Conservation (phyloP, 2,888 invertebrate genomes). For the Eilema depressum region DNA sequence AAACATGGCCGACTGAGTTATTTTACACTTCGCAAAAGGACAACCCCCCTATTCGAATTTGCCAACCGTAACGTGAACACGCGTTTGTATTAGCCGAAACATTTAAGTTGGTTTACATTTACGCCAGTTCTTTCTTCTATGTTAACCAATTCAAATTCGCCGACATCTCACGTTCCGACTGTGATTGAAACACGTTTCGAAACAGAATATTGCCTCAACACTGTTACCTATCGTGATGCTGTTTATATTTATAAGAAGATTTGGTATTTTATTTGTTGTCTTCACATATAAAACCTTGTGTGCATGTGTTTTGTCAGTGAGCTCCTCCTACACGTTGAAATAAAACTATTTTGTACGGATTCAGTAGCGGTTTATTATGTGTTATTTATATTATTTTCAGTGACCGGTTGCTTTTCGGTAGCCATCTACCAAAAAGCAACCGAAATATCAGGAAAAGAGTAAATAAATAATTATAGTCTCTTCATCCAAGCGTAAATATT, state of each 20-base stretch:
- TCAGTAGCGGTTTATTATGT: neutral
- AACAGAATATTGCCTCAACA: neutral
- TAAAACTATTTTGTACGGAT: neutral
- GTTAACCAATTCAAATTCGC: neutral
- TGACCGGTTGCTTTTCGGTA: too few species aligned
- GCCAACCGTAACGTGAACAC: neutral
- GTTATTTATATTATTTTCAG: neutral
- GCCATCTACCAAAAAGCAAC: neutral
- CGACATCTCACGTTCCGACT: neutral
- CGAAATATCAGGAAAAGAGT: too few species aligned
- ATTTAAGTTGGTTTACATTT: neutral
- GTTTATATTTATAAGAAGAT: neutral
- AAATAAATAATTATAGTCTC: neutral
- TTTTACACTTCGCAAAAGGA: neutral
- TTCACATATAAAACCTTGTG: neutral
- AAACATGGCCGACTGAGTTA: neutral
- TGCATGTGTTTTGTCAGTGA: neutral
- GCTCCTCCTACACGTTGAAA: conserved; percentile 4
- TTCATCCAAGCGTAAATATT: neutral
- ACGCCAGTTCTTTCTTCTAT: neutral
- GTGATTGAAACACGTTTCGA: conserved; percentile 1
- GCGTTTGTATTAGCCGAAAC: neutral
- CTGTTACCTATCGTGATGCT: neutral
- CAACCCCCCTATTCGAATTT: neutral
- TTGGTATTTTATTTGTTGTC: neutral